Evolutionary conservation across 2,113 vertebrate species (phyloP).

Genomic region (Laticauda laticaudata): DNA sequence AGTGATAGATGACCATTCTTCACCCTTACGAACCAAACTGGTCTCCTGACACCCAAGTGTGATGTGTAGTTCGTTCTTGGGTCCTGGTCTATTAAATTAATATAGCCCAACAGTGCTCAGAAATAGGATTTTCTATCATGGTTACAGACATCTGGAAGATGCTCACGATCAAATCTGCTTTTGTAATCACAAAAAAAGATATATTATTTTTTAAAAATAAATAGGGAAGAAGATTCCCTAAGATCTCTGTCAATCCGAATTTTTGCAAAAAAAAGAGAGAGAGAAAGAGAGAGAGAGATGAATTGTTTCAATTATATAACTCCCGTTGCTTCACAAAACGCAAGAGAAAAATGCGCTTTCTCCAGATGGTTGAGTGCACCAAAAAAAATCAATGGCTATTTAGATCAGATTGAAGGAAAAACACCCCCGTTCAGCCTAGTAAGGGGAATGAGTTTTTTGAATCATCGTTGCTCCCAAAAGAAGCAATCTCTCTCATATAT

Average conservation of each 20-base stretch:
- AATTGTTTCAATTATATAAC: background rate
- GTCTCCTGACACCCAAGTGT: background rate
- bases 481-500: background rate
- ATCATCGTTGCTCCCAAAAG: background rate
- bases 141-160: background rate
- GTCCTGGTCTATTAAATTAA: background rate
- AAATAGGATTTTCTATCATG: background rate
- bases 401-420: background rate
- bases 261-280: background rate
- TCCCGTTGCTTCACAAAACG: slow-evolving; percentile 1
- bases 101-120: background rate
- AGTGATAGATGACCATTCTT: too few relatives aligned
- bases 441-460: background rate
- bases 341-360: slow-evolving; percentile 13
- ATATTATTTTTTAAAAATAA: background rate
- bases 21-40: too few relatives aligned
- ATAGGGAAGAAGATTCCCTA: background rate
- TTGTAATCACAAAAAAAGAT: too few relatives aligned
- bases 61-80: background rate
- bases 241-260: background rate
- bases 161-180: background rate
- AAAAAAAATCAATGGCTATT: slow-evolving; percentile 4
- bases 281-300: background rate
- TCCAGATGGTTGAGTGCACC: background rate
- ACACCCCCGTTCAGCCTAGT: background rate